Base-by-base conservation (phyloP, 2,888 invertebrate genomes). In the Beris chalybata region DNA sequence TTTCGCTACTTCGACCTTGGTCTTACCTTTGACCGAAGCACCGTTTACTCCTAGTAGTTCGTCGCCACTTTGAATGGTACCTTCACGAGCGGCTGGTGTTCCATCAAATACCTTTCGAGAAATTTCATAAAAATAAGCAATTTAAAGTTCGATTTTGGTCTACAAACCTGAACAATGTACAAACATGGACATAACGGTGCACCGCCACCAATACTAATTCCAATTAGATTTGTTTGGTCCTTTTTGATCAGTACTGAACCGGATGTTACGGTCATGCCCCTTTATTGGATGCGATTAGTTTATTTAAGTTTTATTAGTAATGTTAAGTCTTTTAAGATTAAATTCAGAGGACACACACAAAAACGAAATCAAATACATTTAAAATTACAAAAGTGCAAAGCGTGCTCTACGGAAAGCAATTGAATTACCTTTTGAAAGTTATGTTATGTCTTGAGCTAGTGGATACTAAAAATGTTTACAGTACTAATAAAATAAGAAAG, bases 1-100 rank as follows among this genome's bases (percentile, higher is more conserved):
- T 80, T 97, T 94, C n/a, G 99, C 99, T 3, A 99, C 99, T 82
- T 98, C 97, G 0, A 95, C 93, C 83, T 99, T 99, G 0, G 95
- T 96, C 81, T 95, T 94, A 5, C 97, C 97, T 78, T 97, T 97
- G 0, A 98, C 96, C 0, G 92, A 88, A 69, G 90, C 89, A 0
- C 92, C 92, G 78, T 96, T 97, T 2, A 99, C 93, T 0, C 95
- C 95, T 0, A 97, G 90, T 67, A 99, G 83, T 79, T 99, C 99
- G 81, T 99, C 99, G 0, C 99, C 99, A 66, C 97, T 92, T 77
- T 97, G 95, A 5, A 99, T 81, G 0, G 95, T 95, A 0, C 95
- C 97, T 77, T 99, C 97, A 73, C 87, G 86, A 0, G 94, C 88
- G 0, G 97, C 96, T 7, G 99, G 96, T 0, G 98, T 98, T 76